Base-by-base conservation (phyloP, 2,888 invertebrate species). In the Teinopalpus imperialis region DNA sequence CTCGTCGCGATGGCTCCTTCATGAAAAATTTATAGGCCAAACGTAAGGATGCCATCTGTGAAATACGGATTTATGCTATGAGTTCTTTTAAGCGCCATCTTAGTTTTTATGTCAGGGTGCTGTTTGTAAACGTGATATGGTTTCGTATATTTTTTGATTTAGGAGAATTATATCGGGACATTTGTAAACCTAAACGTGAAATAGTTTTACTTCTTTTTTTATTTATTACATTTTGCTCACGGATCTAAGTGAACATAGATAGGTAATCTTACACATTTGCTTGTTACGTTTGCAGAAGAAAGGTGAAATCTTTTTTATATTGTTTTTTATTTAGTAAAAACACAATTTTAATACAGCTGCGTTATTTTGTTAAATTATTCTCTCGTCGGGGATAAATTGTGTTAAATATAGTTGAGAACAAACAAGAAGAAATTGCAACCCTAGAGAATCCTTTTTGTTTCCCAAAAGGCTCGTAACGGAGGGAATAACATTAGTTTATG, bases 401-500 rank as follows among this genome's bases (percentile, higher is more conserved):
- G 4, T 18, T 14, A 23, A 30, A 13, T 29, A 12, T 31, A 42
- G 18, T 20, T 20, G 12, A 10, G 30, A 30, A 23, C 14, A 24
- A 35, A 41, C 21, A 18, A 14, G 29, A 24, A 29, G 1, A 8
- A 26, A 35, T 30, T 23, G 12, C 8, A 37, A 27, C 47, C 40
- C 31, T 44, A 26, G 21, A 34, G 49, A 49, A 52, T 5, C 48
- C 53, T 62, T 58, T 56, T 50, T 56, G 66, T 23, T 63, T 68
- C 72, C 73, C 77, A 59, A 66, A 66, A 72, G 75, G 70, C 75
- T 70, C 70, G 75, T 76, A 74, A 75, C 70, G 58, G 56, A 54
- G 70, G 66, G 80, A 81, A 82, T 81, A 80, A 77, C 75, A 81
- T 83, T 81, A 81, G 75, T 82, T 85, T 81, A 83, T 74, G 69